phyloP scores from a whole-genome alignment of 2,797 vertebrate genomes.

The Acipenser transmontanus region DNA sequence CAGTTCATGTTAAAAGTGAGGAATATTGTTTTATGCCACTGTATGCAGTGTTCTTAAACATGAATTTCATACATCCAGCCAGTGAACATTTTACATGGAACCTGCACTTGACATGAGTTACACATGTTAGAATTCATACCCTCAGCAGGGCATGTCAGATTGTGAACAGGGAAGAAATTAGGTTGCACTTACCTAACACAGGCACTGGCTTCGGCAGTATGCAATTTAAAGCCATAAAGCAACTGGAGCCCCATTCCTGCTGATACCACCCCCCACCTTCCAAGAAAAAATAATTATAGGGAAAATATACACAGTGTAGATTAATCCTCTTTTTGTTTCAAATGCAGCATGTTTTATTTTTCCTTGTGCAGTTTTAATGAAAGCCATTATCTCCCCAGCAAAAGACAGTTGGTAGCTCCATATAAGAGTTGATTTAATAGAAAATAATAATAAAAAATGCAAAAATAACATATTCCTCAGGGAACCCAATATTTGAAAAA shows the following conservation, averaged over 20 bases:
- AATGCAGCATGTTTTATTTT: not conserved
- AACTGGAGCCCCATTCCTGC: conserved; percentile 5
- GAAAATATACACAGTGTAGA: not conserved
- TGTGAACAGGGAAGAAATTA: conserved; percentile 12
- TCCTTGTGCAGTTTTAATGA: not conserved
- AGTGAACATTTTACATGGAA: conserved; percentile 11
- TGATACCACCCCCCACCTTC: not conserved
- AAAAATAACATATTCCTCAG: too few relatives aligned
- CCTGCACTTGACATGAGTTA: conserved; percentile 22
- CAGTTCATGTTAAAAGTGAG: too few relatives aligned
- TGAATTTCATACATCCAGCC: not conserved
- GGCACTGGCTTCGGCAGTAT: not conserved
- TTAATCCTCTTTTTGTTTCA: not conserved
- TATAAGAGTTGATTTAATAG: too few relatives aligned
- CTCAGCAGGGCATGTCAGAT: conserved; percentile 9
- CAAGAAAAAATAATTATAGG: not conserved
- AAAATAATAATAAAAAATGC: too few relatives aligned
- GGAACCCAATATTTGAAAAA: too few relatives aligned
- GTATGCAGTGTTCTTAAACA: too few relatives aligned
- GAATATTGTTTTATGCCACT: not conserved
- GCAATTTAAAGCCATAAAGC: conserved; percentile 8
- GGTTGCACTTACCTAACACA: conserved; percentile 7
- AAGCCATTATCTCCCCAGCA: too few relatives aligned
- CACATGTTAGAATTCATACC: conserved; percentile 9
- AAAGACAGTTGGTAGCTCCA: too few relatives aligned